Base-by-base conservation (phyloP, 2,888 invertebrate species). In the Caenorhabditis sulstoni region DNA sequence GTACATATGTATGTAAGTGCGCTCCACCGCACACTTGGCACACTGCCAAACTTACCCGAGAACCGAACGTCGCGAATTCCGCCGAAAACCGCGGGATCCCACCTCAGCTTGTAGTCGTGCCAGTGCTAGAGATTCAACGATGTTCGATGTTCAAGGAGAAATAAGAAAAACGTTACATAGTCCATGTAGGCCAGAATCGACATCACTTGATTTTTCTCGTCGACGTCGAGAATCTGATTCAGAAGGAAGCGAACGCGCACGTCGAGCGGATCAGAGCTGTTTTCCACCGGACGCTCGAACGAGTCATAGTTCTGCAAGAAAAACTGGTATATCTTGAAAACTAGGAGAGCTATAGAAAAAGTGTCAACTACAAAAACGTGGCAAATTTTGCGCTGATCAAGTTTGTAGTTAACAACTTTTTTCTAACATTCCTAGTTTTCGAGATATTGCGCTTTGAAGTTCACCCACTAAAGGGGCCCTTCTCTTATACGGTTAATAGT, bases 181-280 rank as follows among this genome's bases (percentile, higher is more conserved):
- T 85, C 85, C 44, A 85, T 79, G 44, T 84, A 85, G 3, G 85
- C 85, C 14, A 85, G 49, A 37, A 85, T 78, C 0, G 84, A 81
- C 83, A 85, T 84, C n/a, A 83, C 81, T 71, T 85, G 85, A 53
- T 84, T 84, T 47, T 83, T 85, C 61, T 85, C 85, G 49, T 85
- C 84, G 9, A 85, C 81, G 62, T 85, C 85, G 39, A 84, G 20
- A 44, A 85, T 85, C 50, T 85, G 85, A 57, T 84, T 85, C 7
- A 85, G 73, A 2, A 85, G 66, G 53, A 85, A 81, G 41, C 85
- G 82, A 57, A 85, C 85, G n/a, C 77, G 81, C 11, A 85, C 85
- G 41, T 84, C 82, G 9, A 85, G 57, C 18, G 85, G 79, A 1
- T 65, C 50, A 3, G 85, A 82, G 22, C 75, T 82, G 39, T 85